A percentile compares a stretch with the other conserved stretches of the same genome.
Conservation (phyloP, 2,797 vertebrate genomes). For the Coranthus polyacanthus region DNA sequence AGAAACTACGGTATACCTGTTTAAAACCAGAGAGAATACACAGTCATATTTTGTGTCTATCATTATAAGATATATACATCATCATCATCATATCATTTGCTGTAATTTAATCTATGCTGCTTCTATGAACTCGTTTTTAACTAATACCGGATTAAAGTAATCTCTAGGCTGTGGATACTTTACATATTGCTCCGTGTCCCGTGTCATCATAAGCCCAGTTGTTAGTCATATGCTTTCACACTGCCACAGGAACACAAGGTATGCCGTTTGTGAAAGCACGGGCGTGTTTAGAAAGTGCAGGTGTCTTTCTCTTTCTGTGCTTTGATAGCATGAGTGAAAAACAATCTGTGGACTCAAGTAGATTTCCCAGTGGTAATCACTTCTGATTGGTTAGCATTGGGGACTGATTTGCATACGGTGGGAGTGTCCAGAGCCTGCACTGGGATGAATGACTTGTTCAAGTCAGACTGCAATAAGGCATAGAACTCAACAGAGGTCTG, state of each 20-base stretch:
- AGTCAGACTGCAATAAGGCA: slow-evolving; percentile 80
- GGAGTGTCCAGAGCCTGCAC: slow-evolving; percentile 80
- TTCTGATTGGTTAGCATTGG: slow-evolving; percentile 76
- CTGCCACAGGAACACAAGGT: slow-evolving; percentile 41
- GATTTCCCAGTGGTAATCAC: slow-evolving; percentile 42
- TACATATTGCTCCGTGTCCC: slow-evolving; percentile 41
- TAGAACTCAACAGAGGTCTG: slow-evolving; percentile 78
- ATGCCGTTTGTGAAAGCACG: slow-evolving; percentile 38
- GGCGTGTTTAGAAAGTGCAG: slow-evolving; percentile 48
- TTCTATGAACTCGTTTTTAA: slow-evolving; percentile 50
- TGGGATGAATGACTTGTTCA: slow-evolving; percentile 84
- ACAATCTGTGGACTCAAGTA: slow-evolving; percentile 57
- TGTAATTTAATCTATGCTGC: slow-evolving; percentile 7
- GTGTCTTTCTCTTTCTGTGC: slow-evolving; percentile 22
- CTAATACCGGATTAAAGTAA: slow-evolving; percentile 70
- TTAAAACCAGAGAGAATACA: too few relatives aligned
- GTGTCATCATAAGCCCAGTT: slow-evolving; percentile 49
- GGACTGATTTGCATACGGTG: slow-evolving; percentile 81
- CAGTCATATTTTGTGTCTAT: too few relatives aligned
- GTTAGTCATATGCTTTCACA: slow-evolving; percentile 50
- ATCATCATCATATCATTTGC: slow-evolving; percentile 15
- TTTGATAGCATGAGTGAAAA: slow-evolving; percentile 39
- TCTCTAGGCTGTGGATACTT: slow-evolving; percentile 59
- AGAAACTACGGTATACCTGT: too few relatives aligned
- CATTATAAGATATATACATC: too few relatives aligned